Conservation (phyloP, 2,113 vertebrate species). For the Okapia johnstoni region DNA sequence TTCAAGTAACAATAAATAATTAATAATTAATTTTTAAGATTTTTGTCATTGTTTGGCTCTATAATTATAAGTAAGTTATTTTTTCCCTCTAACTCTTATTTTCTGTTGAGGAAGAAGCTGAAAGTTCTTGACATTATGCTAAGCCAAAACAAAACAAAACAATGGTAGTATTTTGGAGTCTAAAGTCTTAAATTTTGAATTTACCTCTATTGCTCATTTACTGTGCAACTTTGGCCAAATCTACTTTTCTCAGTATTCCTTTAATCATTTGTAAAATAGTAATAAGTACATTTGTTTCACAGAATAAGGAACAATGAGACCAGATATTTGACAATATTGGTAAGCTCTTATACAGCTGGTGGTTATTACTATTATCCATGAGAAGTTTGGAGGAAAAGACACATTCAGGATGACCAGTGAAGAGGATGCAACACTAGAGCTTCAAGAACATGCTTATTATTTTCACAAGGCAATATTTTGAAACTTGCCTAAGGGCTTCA, state of each 20-base stretch:
- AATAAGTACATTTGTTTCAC: not conserved
- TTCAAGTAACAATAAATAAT: not conserved
- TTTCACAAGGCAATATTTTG: slow-evolving; percentile 34
- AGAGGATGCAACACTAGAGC: not conserved
- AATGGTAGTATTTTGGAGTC: not conserved
- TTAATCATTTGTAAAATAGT: slow-evolving; percentile 10
- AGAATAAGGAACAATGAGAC: not conserved
- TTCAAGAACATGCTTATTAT: not conserved
- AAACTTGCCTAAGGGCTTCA: slow-evolving; percentile 16
- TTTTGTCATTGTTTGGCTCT: not conserved
- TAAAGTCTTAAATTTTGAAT: slow-evolving; percentile 31
- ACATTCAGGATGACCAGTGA: not conserved
- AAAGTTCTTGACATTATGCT: not conserved
- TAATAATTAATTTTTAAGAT: not conserved
- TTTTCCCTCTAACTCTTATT: not conserved
- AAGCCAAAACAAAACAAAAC: not conserved
- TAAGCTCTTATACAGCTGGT: not conserved
- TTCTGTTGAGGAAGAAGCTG: not conserved
- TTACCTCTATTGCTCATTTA: not conserved
- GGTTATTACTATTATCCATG: not conserved
- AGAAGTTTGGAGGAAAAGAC: not conserved
- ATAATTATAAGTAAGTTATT: not conserved
- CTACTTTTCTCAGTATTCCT: not conserved
- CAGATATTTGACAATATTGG: not conserved
- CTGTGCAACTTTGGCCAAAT: not conserved